Evolutionary conservation across 2,797 vertebrate species (phyloP).

Genomic region (Clarias fuscus): DNA sequence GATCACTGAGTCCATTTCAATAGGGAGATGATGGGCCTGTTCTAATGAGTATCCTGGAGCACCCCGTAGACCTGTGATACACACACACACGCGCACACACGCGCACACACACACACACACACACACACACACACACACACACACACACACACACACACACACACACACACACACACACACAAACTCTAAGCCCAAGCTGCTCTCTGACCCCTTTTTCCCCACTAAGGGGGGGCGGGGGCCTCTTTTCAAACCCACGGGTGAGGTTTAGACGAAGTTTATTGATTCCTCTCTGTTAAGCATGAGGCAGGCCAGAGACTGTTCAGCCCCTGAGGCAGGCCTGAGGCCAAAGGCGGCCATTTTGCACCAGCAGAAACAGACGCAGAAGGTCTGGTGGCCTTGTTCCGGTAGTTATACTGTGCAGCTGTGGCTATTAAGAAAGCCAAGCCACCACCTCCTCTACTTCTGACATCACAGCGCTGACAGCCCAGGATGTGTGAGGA

Average conservation of each 20-base stretch:
- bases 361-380: conserved; percentile 54
- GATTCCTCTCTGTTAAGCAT: conserved; percentile 49
- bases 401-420: conserved; percentile 63
- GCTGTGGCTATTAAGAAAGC: conserved; percentile 76
- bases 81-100: conserved; percentile 42
- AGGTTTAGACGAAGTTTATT: conserved; percentile 56
- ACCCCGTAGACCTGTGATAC: conserved; percentile 84
- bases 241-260: conserved; percentile 53
- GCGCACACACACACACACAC: conserved; percentile 13
- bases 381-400: conserved; percentile 63
- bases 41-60: conserved; percentile 96
- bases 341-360: conserved; percentile 54
- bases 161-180: conserved; percentile 16
- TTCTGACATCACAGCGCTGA: conserved; percentile 65
- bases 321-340: conserved; percentile 51
- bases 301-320: conserved; percentile 63
- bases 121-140: conserved; percentile 38
- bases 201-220: conserved; percentile 47
- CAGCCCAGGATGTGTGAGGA: conserved; percentile 76
- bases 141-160: conserved; percentile 37
- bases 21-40: conserved; percentile 95
- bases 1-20: conserved; percentile 95
- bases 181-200: conserved; percentile 47
- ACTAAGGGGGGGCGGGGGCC: conserved; percentile 23
- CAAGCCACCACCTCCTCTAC: conserved; percentile 53